Conservation (phyloP, 2,888 invertebrate genomes). For the Scaptomyza parva region DNA sequence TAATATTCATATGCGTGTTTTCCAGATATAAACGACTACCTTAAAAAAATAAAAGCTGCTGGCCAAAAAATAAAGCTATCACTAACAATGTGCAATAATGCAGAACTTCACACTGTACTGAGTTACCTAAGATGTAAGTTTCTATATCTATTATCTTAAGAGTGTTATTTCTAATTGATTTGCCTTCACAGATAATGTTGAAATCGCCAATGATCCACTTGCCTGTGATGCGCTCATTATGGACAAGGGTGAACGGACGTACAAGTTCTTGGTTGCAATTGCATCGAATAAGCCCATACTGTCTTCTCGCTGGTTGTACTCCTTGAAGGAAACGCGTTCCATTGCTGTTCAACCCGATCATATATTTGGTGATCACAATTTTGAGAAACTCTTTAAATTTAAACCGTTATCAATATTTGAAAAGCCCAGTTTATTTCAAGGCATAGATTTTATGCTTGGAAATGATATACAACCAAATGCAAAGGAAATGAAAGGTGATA, state of each 20-base stretch:
- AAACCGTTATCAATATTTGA: slow-evolving; percentile 45
- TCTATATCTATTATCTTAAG: background rate
- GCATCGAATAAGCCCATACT: slow-evolving; percentile 59
- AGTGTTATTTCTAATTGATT: background rate
- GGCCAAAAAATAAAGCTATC: slow-evolving; percentile 49
- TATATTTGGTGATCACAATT: slow-evolving; percentile 52
- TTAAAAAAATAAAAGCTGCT: slow-evolving; percentile 33
- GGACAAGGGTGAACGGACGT: slow-evolving; percentile 72
- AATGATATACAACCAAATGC: slow-evolving; percentile 43
- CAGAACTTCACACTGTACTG: slow-evolving; percentile 13
- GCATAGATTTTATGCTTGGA: slow-evolving; percentile 47
- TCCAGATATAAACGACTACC: slow-evolving; percentile 52
- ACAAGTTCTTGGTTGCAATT: slow-evolving; percentile 55
- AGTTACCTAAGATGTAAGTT: slow-evolving; percentile 36
- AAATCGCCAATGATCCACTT: slow-evolving; percentile 46
- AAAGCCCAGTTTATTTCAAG: slow-evolving; percentile 31
- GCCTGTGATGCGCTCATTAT: slow-evolving; percentile 60
- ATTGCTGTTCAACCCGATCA: slow-evolving; percentile 45
- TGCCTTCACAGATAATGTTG: slow-evolving; percentile 35
- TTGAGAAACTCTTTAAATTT: slow-evolving; percentile 43
- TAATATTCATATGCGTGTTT: background rate
- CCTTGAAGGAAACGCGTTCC: slow-evolving; percentile 27
- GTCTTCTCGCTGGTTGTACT: slow-evolving; percentile 44
- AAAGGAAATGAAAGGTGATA: slow-evolving; percentile 54
- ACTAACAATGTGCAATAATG: slow-evolving; percentile 57